Evolutionary conservation across 2,888 invertebrate genomes (phyloP).

Genomic region (Hypselothyrea guttata): DNA sequence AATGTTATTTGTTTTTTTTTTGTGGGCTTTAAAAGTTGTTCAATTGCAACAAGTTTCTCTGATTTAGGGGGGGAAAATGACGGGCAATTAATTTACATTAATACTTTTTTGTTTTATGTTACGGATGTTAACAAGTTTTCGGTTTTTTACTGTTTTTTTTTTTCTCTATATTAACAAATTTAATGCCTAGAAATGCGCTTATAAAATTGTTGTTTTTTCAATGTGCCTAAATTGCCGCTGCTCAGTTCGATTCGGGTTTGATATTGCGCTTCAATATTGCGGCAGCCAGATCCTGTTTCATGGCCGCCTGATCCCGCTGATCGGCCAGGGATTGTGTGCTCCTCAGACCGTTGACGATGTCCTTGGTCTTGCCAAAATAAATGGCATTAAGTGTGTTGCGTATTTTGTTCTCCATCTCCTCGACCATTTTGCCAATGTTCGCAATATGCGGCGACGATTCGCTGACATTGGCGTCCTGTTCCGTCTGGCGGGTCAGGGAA

Average conservation of each 20-base stretch:
- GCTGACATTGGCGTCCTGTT: constrained; percentile 94
- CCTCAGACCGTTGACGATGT: constrained; percentile 97
- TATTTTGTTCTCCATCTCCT: constrained; percentile 99
- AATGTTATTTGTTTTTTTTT: neutral
- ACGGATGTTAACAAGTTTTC: constrained; percentile 51
- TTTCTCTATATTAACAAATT: constrained; percentile 62
- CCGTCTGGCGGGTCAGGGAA: constrained; percentile 97
- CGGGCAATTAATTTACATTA: constrained; percentile 54
- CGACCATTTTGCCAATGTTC: constrained; percentile 99
- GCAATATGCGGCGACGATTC: constrained; percentile 98
- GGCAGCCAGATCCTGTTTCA: constrained; percentile 92
- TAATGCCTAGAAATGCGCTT: constrained; percentile 73
- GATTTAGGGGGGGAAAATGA: constrained; percentile 24
- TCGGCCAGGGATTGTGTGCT: constrained; percentile 92
- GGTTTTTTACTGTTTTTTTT: constrained; percentile 22
- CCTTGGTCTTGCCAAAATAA: constrained; percentile 99
- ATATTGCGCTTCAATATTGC: constrained; percentile 92
- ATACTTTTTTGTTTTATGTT: constrained; percentile 21
- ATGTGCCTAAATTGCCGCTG: constrained; percentile 31
- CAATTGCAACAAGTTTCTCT: constrained; percentile 53
- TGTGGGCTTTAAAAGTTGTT: constrained; percentile 34
- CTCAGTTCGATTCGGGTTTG: constrained; percentile 83
- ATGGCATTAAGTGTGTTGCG: constrained; percentile 98
- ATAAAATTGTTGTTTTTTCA: constrained; percentile 40
- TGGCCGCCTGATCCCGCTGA: constrained; percentile 90